Evolutionary conservation across 2,888 invertebrate genomes (phyloP), one percentile per base, ranked within the genome.

Genomic region (Selenia dentaria): DNA sequence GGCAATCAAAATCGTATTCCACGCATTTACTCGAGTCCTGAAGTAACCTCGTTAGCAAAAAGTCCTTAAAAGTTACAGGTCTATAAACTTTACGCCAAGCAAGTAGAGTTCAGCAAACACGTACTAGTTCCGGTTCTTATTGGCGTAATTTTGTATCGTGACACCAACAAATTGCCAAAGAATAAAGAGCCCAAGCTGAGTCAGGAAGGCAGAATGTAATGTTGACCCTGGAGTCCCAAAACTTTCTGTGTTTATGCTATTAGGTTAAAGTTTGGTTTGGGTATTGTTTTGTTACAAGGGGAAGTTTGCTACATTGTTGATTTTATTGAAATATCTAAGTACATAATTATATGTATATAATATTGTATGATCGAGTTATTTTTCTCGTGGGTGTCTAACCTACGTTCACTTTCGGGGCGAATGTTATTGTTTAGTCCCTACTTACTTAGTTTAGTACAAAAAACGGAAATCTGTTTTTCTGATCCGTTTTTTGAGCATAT

Each of bases 151-250:
- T 12, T 5, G 10, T 25, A 25, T 29, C 35, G 35, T 36, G 40
- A 41, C 36, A 26, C 20, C 31, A 32, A 18, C 32, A 36, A 41
- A 41, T 33, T 12, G 27, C 6, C 35, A 20, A 29, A 39, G 27
- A 40, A 32, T 40, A 39, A 32, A 34, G 36, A 27, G 40, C 31
- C 36, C 18, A 40, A 25, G 37, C 49, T 48, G 41, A 36, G 25
- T 34, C 2, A n/a, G 11, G 29, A 32, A 38, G 13, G 16, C 16
- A 16, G 4, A 16, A 12, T 20, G 32, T 32, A 27, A 11, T 22
- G 27, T 24, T 24, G 38, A 31, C 31, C 32, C 39, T n/a, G n/a
- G n/a, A n/a, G n/a, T n/a, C n/a, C n/a, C n/a, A 20, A 31, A 39
- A 25, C 3, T 39, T 38, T 31, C 20, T 13, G 29, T 11, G 16